Percentiles rank a stretch among this genome's conserved stretches.
phyloP scores from a whole-genome alignment of 1,140 invertebrate genomes.

The Leptinotarsa defecta region DNA sequence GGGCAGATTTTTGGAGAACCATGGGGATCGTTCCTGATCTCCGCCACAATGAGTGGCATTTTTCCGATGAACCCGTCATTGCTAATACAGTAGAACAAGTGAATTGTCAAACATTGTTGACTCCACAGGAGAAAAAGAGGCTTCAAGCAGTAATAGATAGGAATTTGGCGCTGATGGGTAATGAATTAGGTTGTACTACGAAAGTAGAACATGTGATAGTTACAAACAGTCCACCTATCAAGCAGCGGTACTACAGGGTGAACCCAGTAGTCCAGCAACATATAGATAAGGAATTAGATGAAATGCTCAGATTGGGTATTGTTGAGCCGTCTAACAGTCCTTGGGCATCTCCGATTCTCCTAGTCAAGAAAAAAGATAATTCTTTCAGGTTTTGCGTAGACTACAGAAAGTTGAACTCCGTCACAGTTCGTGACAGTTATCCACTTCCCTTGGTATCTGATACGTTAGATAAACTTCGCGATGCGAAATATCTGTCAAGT shows the following conservation, averaged over 20 bases:
- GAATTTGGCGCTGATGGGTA: constrained; percentile 9
- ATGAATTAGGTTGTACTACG: constrained; percentile 39
- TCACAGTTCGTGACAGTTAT: constrained; percentile 49
- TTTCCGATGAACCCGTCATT: constrained; percentile 16
- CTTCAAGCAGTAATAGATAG: constrained; percentile 6
- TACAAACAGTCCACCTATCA: constrained; percentile 43
- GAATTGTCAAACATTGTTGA: not conserved
- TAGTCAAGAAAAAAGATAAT: constrained; percentile 45
- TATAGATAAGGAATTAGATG: constrained; percentile 41
- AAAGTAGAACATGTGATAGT: constrained; percentile 44
- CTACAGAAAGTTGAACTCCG: constrained; percentile 40
- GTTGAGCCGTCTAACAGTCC: constrained; percentile 42
- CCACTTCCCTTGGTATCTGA: constrained; percentile 29
- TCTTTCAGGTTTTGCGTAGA: constrained; percentile 33
- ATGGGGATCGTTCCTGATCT: constrained; percentile 20
- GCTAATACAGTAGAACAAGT: not conserved
- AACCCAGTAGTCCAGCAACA: constrained; percentile 35
- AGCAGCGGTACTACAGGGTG: constrained; percentile 40
- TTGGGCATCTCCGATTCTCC: constrained; percentile 44
- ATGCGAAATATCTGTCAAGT: constrained; percentile 47
- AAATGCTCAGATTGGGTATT: constrained; percentile 41
- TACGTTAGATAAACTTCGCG: constrained; percentile 42
- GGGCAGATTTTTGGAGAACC: constrained; percentile 25
- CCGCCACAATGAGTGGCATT: constrained; percentile 14
- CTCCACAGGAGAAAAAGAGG: not conserved